phyloP scores from a whole-genome alignment of 2,797 vertebrate genomes.

The Myotis vivesi region DNA sequence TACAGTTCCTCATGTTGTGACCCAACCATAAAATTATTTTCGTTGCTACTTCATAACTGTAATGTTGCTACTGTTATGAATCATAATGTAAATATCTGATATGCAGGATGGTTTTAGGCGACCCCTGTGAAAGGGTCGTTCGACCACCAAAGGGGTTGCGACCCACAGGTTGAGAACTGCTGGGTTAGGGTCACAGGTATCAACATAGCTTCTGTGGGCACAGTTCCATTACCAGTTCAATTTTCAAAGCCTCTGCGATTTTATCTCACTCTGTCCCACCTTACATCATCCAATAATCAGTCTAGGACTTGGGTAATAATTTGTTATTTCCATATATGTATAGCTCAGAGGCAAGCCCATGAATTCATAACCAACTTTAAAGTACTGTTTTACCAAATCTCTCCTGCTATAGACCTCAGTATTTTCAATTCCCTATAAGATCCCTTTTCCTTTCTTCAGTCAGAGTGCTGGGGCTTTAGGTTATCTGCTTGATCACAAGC shows the following conservation, averaged over 20 bases:
- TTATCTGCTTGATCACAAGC: not conserved
- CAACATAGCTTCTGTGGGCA: not conserved
- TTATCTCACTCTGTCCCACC: not conserved
- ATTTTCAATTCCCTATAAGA: not conserved
- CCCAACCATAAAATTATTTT: no score
- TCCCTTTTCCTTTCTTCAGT: not conserved
- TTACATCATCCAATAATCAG: not conserved
- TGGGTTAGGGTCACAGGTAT: not conserved
- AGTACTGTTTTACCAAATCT: not conserved
- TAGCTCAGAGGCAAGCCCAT: not conserved
- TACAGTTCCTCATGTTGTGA: no score
- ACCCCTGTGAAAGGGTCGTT: no score
- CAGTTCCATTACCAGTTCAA: not conserved
- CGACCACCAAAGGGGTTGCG: no score
- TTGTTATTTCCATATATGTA: not conserved
- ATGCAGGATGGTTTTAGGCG: no score
- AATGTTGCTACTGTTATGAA: no score
- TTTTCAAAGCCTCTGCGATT: not conserved
- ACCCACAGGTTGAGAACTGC: no score
- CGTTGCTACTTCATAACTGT: no score
- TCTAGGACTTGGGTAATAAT: not conserved
- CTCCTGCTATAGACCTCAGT: not conserved
- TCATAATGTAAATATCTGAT: no score
- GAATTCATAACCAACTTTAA: not conserved
- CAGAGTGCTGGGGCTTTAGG: not conserved